Conservation (phyloP, 1,140 invertebrate genomes). For the Dendrolimus kikuchii region DNA sequence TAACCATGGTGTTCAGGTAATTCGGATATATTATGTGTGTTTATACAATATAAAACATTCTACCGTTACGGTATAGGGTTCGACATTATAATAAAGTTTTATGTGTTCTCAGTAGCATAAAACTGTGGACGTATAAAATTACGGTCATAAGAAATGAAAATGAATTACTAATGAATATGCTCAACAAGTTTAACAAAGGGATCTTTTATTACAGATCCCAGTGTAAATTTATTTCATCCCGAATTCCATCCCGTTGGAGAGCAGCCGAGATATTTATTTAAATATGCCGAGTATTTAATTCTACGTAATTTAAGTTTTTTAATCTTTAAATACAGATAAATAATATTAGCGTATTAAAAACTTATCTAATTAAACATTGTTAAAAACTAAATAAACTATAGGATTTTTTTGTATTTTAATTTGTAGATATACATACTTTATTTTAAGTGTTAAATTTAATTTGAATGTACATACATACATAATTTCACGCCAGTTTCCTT, state of each 20-base stretch:
- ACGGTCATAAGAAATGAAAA: conserved; percentile 44
- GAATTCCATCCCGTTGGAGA: conserved; percentile 13
- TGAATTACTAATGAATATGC: conserved; percentile 53
- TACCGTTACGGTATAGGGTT: conserved; percentile 3
- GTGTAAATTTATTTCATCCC: conserved; percentile 27
- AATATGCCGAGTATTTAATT: conserved; percentile 6
- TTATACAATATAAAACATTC: too few relatives aligned
- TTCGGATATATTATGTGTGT: too few relatives aligned
- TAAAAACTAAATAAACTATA: too few relatives aligned
- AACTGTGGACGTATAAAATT: conserved; percentile 30
- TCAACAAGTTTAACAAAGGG: conserved; percentile 41
- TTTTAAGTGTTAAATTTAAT: too few relatives aligned
- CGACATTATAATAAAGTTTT: conserved; percentile 34
- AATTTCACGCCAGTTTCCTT: too few relatives aligned
- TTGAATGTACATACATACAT: too few relatives aligned
- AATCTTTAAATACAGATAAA: neutral
- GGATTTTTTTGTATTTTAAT: too few relatives aligned
- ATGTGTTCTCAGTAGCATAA: conserved; percentile 23
- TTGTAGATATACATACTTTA: too few relatives aligned
- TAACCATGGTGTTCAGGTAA: too few relatives aligned
- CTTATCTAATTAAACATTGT: too few relatives aligned
- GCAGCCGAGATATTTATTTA: conserved; percentile 18
- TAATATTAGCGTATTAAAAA: neutral
- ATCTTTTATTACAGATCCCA: conserved; percentile 33
- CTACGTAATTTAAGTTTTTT: too few relatives aligned